Base-by-base conservation (phyloP, 2,113 vertebrate species). In the Psittacula cyanocephala region DNA sequence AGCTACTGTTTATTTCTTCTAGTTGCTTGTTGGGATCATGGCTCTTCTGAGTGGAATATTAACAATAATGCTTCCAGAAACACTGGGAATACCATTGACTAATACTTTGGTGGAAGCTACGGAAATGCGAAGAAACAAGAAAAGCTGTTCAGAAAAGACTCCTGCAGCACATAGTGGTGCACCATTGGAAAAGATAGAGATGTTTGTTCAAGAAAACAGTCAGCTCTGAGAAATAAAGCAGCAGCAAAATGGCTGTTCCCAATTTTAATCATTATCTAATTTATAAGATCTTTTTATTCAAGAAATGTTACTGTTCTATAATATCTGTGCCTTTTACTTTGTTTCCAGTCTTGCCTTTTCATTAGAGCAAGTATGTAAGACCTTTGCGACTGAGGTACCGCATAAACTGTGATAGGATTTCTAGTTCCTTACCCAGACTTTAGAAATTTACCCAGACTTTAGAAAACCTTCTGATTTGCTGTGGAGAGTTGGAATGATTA, bases 1-100 rank as follows among this genome's bases (percentile, higher is more conserved):
- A 86, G 19, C 65, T 93, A 33, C 46, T 93, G 63, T 88, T 96
- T 95, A 63, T 97, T 91, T 94, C 39, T 92, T 97, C 77, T 83
- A 99, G 99, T 86, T 99, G 74, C 98, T 99, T 41, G 98, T 99
- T 88, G 99, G 98, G 88, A 97, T 98, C 90, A 97, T 99, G 97
- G 98, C 99, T 39, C 98, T 99, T 55, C 63, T 99, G 71, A 98
- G 99, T 52, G 99, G 98, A 91, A 60, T 99, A 63, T 96, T 99
- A 94, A 98, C 99, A 3, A 43, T 99, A 85, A 90, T 98, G 91
- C 98, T 99, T 86, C 99, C 99, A 4, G 99, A 99, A 98, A 99
- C 99, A 29, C 97, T 98, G 28, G 98, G 98, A 86, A 97, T 97
- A 93, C 98, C 98, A 33, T 88, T 99, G 89, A 98, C 97, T 82